phyloP scores from a whole-genome alignment of 2,113 vertebrate species.

The Eudyptes chrysolophus region DNA sequence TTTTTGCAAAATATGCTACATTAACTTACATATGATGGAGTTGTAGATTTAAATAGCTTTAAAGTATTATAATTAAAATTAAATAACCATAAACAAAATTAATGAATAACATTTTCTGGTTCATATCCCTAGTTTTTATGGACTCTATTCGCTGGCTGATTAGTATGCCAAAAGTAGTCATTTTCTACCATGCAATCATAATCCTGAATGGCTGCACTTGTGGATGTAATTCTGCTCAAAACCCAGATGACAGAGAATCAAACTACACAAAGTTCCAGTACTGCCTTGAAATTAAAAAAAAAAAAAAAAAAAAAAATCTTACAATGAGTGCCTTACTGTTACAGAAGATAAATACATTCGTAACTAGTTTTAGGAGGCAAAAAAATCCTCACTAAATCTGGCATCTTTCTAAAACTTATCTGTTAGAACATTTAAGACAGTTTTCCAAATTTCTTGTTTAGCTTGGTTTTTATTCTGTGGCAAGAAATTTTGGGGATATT shows the following conservation, averaged over 20 bases:
- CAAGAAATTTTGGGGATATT: not conserved
- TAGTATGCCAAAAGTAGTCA: not conserved
- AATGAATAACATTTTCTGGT: constrained; percentile 19
- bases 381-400: not conserved
- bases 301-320: not conserved
- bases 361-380: not conserved
- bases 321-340: not conserved
- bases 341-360: not conserved
- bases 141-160: not conserved
- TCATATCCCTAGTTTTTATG: not conserved
- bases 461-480: not conserved
- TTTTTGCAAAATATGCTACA: not conserved
- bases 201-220: not conserved
- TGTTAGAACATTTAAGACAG: not conserved
- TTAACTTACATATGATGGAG: not conserved
- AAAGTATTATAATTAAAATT: constrained; percentile 45
- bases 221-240: not conserved
- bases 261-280: not conserved
- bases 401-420: not conserved
- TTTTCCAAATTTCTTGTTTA: not conserved
- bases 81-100: constrained; percentile 30
- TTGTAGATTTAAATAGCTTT: not conserved
- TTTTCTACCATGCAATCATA: not conserved
- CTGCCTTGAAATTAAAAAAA: not conserved
- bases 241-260: not conserved